phyloP scores from a whole-genome alignment of 2,797 vertebrate species.

The Craterocephalus amniculus region DNA sequence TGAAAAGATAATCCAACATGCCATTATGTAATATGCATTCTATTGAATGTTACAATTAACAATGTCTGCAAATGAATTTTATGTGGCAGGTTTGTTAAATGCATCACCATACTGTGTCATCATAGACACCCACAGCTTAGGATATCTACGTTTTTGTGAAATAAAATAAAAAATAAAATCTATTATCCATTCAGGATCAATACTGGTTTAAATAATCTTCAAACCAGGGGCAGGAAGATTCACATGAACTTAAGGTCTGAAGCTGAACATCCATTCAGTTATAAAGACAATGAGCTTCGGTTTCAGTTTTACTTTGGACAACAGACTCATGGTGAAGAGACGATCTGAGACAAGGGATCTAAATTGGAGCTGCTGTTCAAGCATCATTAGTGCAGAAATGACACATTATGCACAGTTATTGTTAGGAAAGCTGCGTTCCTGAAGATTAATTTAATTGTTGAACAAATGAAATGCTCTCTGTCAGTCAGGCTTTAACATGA shows the following conservation, averaged over 20 bases:
- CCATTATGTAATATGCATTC: constrained; percentile 49
- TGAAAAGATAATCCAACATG: constrained; percentile 40
- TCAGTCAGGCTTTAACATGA: not conserved
- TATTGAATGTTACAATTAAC: constrained; percentile 13
- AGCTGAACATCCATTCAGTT: not conserved
- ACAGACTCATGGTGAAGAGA: not conserved
- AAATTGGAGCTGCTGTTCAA: not conserved
- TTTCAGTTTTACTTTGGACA: not conserved
- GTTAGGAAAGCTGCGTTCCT: not conserved
- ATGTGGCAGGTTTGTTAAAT: not conserved
- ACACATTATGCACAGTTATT: not conserved
- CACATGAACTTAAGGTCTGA: not conserved
- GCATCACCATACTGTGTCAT: not conserved
- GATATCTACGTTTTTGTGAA: not conserved
- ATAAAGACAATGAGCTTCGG: not conserved
- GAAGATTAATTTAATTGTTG: not conserved
- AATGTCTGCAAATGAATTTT: constrained; percentile 1
- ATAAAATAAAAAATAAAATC: too few species aligned
- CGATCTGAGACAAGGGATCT: not conserved
- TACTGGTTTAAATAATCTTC: too few species aligned
- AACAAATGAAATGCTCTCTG: not conserved
- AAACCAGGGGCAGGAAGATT: not conserved
- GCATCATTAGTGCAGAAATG: not conserved
- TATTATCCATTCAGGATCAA: too few species aligned
- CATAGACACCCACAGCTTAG: not conserved